Evolutionary conservation across 1,140 invertebrate genomes (phyloP).

Genomic region (Drosophila rhopaloa): DNA sequence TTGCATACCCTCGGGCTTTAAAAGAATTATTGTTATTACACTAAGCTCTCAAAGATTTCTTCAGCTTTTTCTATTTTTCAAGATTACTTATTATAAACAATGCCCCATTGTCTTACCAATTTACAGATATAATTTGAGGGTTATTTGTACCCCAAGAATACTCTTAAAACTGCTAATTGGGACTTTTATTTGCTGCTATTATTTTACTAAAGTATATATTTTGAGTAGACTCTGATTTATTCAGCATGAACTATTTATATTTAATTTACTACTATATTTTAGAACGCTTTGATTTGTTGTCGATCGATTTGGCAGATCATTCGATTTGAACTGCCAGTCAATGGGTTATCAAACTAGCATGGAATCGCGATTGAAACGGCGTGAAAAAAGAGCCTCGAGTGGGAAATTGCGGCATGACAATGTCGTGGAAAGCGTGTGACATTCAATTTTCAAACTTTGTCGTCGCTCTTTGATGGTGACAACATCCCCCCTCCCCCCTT

Average conservation of each 20-base stretch:
- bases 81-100: no score
- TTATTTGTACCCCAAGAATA: no score
- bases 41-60: background rate
- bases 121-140: no score
- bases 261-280: background rate
- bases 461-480: constrained; percentile 11
- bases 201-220: no score
- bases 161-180: no score
- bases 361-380: background rate
- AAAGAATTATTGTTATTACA: background rate
- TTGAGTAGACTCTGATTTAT: no score
- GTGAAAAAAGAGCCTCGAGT: constrained; percentile 10
- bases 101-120: no score
- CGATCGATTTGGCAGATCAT: constrained; percentile 21
- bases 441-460: constrained; percentile 47
- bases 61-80: no score
- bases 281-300: background rate
- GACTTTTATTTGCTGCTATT: no score
- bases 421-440: constrained; percentile 34
- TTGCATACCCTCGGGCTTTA: constrained; percentile 12
- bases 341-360: constrained; percentile 18
- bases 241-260: background rate
- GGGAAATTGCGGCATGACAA: constrained; percentile 4
- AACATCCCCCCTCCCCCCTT: no score
- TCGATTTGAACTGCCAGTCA: constrained; percentile 1